phyloP scores from a whole-genome alignment of 2,797 vertebrate species.

The Rhinella marina region DNA sequence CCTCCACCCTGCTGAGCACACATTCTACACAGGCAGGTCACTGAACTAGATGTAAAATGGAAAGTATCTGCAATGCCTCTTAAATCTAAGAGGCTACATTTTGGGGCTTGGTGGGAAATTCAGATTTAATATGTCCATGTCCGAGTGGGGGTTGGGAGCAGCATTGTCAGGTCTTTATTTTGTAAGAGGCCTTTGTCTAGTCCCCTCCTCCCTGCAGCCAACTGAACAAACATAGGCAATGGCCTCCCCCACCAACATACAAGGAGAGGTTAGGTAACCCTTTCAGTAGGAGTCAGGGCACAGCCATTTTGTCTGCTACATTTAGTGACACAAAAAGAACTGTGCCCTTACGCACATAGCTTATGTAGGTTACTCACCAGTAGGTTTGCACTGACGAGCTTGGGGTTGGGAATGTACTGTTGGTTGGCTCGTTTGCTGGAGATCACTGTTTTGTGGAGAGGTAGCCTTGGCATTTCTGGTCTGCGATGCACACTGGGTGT shows the following conservation, averaged over 20 bases:
- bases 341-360: background rate
- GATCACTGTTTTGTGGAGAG: constrained; percentile 76
- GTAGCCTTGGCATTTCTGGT: constrained; percentile 76
- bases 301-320: background rate
- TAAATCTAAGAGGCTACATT: background rate
- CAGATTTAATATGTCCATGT: background rate
- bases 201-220: constrained; percentile 22
- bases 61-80: background rate
- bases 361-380: constrained; percentile 75
- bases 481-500: constrained; percentile 86
- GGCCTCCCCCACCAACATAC: background rate
- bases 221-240: constrained; percentile 32
- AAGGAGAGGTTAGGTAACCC: constrained; percentile 37
- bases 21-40: background rate
- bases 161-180: background rate
- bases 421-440: constrained; percentile 89
- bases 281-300: constrained; percentile 30
- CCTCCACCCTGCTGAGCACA: constrained; percentile 25
- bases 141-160: constrained; percentile 6
- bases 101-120: background rate
- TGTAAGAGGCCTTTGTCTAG: constrained; percentile 38
- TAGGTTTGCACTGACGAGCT: constrained; percentile 91
- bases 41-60: background rate
- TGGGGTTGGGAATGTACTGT: constrained; percentile 71
- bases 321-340: background rate